Evolutionary conservation across 2,797 vertebrate genomes (phyloP).

Genomic region (Zenarchopterus dispar): DNA sequence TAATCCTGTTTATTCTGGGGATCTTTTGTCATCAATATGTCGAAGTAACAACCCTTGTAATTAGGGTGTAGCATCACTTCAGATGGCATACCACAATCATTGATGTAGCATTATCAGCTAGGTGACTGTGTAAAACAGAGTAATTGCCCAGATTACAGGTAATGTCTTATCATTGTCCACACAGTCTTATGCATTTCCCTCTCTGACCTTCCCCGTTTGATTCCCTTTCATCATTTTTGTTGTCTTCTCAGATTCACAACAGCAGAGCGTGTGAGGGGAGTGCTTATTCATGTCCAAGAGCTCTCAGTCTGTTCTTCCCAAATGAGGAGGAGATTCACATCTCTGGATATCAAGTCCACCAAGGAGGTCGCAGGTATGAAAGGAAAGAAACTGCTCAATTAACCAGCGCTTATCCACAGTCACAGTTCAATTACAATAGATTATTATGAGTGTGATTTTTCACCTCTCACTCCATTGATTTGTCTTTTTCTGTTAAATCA

Average conservation of each 20-base stretch:
- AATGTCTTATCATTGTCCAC: no score
- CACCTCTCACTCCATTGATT: slow-evolving; percentile 8
- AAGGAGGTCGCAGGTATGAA: slow-evolving; percentile 87
- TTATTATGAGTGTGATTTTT: not conserved
- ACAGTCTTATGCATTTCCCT: no score
- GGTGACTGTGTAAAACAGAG: slow-evolving; percentile 6
- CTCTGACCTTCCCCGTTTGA: no score
- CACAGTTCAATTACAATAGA: not conserved
- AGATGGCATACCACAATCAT: no score
- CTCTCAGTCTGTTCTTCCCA: slow-evolving; percentile 94
- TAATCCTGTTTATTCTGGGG: no score
- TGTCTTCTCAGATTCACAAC: slow-evolving; percentile 89
- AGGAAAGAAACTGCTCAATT: not conserved
- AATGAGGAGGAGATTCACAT: slow-evolving; percentile 95
- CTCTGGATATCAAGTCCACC: slow-evolving; percentile 92
- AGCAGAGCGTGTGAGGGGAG: slow-evolving; percentile 89
- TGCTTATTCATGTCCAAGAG: slow-evolving; percentile 91
- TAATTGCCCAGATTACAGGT: slow-evolving; percentile 7
- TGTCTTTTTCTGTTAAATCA: slow-evolving; percentile 31
- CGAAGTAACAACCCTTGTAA: no score
- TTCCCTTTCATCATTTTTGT: no score
- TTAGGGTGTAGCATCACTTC: no score
- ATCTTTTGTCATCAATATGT: no score
- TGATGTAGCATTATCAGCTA: slow-evolving; percentile 15
- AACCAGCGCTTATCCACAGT: not conserved